phyloP scores from a whole-genome alignment of 2,797 vertebrate species.

The Rhinoraja longicauda region DNA sequence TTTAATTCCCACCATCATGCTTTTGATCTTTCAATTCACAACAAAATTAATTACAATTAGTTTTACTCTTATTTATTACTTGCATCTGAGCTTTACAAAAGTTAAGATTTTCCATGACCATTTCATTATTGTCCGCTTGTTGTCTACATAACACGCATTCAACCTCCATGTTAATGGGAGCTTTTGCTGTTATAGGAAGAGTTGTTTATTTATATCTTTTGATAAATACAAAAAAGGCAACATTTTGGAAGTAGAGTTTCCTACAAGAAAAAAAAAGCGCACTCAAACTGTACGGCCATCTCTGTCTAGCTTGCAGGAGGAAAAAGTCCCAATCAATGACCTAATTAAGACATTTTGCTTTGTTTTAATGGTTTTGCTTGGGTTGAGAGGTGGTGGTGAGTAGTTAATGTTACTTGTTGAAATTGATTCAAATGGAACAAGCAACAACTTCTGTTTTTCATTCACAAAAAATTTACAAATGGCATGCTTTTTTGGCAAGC shows the following conservation, averaged over 20 bases:
- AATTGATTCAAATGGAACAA: neutral
- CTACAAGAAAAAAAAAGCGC: neutral
- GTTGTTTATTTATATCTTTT: neutral
- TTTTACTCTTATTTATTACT: neutral
- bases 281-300: neutral
- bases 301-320: neutral
- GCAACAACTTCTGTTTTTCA: slow-evolving; percentile 26
- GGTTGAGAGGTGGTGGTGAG: neutral
- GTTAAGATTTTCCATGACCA: neutral
- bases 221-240: neutral
- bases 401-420: neutral
- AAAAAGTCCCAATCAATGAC: neutral
- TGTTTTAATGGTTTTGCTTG: slow-evolving; percentile 14
- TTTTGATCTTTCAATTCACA: neutral
- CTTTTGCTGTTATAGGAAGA: neutral
- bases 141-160: neutral
- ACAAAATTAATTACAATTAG: neutral
- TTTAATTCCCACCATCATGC: neutral
- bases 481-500: slow-evolving; percentile 1
- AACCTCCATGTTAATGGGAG: neutral
- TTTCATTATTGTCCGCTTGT: neutral
- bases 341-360: neutral
- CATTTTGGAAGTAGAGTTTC: neutral
- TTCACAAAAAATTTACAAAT: slow-evolving; percentile 12
- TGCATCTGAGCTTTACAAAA: neutral